Evolutionary conservation across 2,888 invertebrate genomes (phyloP).

Genomic region (Polia nebulosa): DNA sequence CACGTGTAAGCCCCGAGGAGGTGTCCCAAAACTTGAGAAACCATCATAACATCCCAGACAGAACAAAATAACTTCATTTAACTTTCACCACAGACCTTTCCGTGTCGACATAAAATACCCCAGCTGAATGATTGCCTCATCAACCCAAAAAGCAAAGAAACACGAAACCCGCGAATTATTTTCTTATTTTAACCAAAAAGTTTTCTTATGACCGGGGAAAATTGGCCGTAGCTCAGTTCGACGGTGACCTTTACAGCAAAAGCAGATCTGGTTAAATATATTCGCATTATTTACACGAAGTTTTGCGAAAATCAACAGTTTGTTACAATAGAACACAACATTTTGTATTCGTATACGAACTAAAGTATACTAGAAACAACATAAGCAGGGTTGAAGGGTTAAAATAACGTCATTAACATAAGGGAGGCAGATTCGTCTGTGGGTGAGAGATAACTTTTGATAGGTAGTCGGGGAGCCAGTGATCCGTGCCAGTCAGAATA

Average conservation of each 20-base stretch:
- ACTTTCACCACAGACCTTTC: slow-evolving; percentile 50
- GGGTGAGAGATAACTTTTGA: slow-evolving; percentile 62
- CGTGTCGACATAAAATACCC: slow-evolving; percentile 52
- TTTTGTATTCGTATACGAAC: slow-evolving; percentile 42
- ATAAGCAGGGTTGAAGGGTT: slow-evolving; percentile 39
- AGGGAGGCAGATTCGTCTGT: slow-evolving; percentile 42
- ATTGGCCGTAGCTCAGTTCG: slow-evolving; percentile 17
- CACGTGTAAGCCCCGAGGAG: slow-evolving; percentile 29
- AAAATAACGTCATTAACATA: slow-evolving; percentile 59
- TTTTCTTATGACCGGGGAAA: slow-evolving; percentile 30
- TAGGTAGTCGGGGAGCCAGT: slow-evolving; percentile 50
- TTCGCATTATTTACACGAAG: slow-evolving; percentile 41
- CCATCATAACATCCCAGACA: slow-evolving; percentile 34
- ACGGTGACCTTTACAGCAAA: slow-evolving; percentile 11
- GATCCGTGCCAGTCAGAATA: slow-evolving; percentile 55
- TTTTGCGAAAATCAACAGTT: slow-evolving; percentile 48
- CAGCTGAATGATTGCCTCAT: slow-evolving; percentile 64
- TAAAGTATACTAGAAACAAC: slow-evolving; percentile 50
- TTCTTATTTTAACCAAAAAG: slow-evolving; percentile 50
- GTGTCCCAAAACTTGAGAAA: slow-evolving; percentile 32
- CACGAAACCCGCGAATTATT: slow-evolving; percentile 54
- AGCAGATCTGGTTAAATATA: slow-evolving; percentile 26
- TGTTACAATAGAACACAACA: slow-evolving; percentile 22
- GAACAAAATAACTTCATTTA: slow-evolving; percentile 63
- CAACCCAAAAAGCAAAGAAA: slow-evolving; percentile 50